Evolutionary conservation across 2,888 invertebrate genomes (phyloP), one percentile per base, ranked within the genome.

Genomic region (Zygothrica quintamaculata): DNA sequence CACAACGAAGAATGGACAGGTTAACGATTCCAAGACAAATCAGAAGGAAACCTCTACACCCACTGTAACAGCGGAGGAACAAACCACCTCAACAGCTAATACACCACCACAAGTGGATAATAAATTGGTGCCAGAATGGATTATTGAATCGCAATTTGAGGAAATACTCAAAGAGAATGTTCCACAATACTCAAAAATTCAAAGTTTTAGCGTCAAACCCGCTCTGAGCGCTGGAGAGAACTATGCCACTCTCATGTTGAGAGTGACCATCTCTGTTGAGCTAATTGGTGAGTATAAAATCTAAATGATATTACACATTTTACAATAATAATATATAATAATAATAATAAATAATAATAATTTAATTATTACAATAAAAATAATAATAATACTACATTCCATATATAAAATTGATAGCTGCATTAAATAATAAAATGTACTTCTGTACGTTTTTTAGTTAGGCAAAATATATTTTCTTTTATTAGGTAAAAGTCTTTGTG

Each of bases 201-300:
- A 51, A 11, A 71, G 65, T 22, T 87, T 88, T 43, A 36, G 60
- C 1, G 56, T 68, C 0, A 53, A 56, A 22, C 57, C 78, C 3
- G 77, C 81, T 0, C 9, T 84, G 44, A 44, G 43, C 0, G 48
- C 77, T n/a, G 89, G 88, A 8, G 89, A 89, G 64, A 89, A 89
- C 33, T 89, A 84, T 59, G 67, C 77, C 3, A 84, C 88, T 1
- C 57, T 86, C 9, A 79, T 89, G 74, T 48, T 84, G 12, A 65
- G 84, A 46, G 71, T 87, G 3, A 56, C 46, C 56, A 67, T 88
- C 6, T 71, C 67, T 0, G 65, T 65, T 0, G 73, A 79, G 43
- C 51, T 84, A 6, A 52, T 61, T 13, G 78, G 77, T 70, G 44
- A 56, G 69, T 59, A 11, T 3, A 9, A 15, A 5, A n/a, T 6